Percentiles rank a stretch among this genome's conserved stretches.
These are phyloP conservation scores for Campoplex nolae DNA, from an alignment of 2,888 invertebrate species.

Conservation along the genomic window DNA sequence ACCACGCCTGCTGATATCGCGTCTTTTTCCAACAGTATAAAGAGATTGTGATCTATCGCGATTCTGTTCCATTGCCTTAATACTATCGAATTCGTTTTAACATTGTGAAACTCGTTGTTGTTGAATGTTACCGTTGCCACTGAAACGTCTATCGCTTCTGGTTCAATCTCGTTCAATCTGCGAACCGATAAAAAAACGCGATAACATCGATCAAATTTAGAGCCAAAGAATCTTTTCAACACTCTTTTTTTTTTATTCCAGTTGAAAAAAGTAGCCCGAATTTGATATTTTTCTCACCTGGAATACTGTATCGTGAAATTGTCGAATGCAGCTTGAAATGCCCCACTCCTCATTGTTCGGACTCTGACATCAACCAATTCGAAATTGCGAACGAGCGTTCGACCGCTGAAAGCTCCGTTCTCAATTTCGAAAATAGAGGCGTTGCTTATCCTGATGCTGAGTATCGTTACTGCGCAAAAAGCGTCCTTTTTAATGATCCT, in stretches of 20 bases:
- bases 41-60: constrained; percentile 88
- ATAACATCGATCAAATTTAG: background rate
- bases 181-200: constrained; percentile 75
- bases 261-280: background rate
- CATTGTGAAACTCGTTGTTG: constrained; percentile 87
- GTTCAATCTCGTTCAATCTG: constrained; percentile 88
- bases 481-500: constrained; percentile 87
- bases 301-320: constrained; percentile 89
- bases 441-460: constrained; percentile 87
- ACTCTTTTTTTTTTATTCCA: background rate
- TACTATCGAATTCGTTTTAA: constrained; percentile 87
- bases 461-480: constrained; percentile 89
- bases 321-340: constrained; percentile 88
- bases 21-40: constrained; percentile 86
- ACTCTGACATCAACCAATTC: constrained; percentile 87
- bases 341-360: constrained; percentile 86
- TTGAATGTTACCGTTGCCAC: constrained; percentile 87
- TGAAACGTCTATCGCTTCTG: constrained; percentile 88
- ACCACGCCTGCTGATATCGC: constrained; percentile 86
- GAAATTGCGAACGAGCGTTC: constrained; percentile 88
- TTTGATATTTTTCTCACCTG: constrained; percentile 84
- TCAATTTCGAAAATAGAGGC: constrained; percentile 87
- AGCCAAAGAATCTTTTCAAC: background rate
- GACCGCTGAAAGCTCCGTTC: constrained; percentile 88
- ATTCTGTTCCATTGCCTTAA: constrained; percentile 89